A percentile compares a stretch with the other conserved stretches of the same genome.
Conservation (phyloP, 2,113 vertebrate genomes). For the Polypterus senegalus region DNA sequence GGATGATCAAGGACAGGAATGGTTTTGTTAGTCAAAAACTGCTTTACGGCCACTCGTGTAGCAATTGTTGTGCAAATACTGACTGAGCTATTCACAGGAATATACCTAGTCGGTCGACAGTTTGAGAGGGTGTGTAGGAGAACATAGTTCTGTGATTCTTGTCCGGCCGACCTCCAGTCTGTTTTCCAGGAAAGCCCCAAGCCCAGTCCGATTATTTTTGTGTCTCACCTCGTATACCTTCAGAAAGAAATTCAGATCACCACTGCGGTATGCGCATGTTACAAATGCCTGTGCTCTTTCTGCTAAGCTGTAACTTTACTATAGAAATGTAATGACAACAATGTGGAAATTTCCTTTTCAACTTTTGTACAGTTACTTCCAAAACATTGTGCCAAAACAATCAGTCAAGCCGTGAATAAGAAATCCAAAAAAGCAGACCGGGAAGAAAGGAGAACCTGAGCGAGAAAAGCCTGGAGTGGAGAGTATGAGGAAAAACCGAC, state of each 20-base stretch:
- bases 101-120: too few relatives aligned
- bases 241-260: background rate
- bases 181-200: too few relatives aligned
- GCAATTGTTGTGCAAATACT: too few relatives aligned
- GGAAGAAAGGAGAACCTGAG: constrained; percentile 94
- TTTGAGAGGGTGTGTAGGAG: too few relatives aligned
- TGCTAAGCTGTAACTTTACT: constrained; percentile 9
- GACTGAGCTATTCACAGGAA: too few relatives aligned
- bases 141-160: too few relatives aligned
- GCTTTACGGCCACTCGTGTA: too few relatives aligned
- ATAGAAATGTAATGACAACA: constrained; percentile 15
- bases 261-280: background rate
- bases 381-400: constrained; percentile 98
- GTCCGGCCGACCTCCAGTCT: too few relatives aligned
- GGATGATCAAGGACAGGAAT: too few relatives aligned
- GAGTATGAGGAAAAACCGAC: constrained; percentile 98
- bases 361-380: constrained; percentile 69
- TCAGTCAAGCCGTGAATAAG: constrained; percentile 97
- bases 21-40: too few relatives aligned
- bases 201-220: too few relatives aligned
- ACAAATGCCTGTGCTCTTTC: constrained; percentile 14
- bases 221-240: background rate
- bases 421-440: constrained; percentile 92
- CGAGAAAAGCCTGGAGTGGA: constrained; percentile 94
- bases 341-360: constrained; percentile 25